Percentiles rank a stretch among this genome's conserved stretches.
phyloP scores from a whole-genome alignment of 53 echinoderm and acorn worm genomes.

The Antedon mediterranea region DNA sequence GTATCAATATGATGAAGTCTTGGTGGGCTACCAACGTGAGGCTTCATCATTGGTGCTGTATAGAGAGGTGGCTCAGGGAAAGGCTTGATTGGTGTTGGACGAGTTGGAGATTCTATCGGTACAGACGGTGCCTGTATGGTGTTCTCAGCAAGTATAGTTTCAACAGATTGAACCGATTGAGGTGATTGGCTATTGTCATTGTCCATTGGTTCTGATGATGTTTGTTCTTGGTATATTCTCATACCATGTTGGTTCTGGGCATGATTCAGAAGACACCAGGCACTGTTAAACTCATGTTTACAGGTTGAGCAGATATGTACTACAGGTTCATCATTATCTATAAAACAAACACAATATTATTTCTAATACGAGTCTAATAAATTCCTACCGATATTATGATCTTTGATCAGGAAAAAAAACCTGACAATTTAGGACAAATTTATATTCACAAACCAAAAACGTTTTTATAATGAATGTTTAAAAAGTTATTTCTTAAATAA shows the following conservation, averaged over 20 bases:
- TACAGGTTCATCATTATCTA: conserved; percentile 40
- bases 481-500: too few relatives aligned
- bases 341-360: too few relatives aligned
- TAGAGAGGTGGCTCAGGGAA: not conserved
- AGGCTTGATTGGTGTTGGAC: conserved; percentile 8
- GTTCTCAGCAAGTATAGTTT: not conserved
- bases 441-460: too few relatives aligned
- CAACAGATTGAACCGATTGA: not conserved
- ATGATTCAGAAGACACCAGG: conserved; percentile 62
- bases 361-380: too few relatives aligned
- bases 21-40: not conserved
- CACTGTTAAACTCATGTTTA: conserved; percentile 72
- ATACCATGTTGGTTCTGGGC: conserved; percentile 89
- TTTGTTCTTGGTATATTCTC: conserved; percentile 64
- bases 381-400: too few relatives aligned
- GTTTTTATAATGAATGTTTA: too few relatives aligned
- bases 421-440: too few relatives aligned
- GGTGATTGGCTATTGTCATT: not conserved
- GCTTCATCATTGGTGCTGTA: not conserved
- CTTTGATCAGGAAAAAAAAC: too few relatives aligned
- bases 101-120: conserved; percentile 4
- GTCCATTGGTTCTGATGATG: not conserved
- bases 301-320: conserved; percentile 74
- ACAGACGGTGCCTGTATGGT: not conserved
- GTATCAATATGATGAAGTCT: not conserved